Evolutionary conservation across 2,797 vertebrate species (phyloP).

Genomic region (Sylvilagus floridanus): DNA sequence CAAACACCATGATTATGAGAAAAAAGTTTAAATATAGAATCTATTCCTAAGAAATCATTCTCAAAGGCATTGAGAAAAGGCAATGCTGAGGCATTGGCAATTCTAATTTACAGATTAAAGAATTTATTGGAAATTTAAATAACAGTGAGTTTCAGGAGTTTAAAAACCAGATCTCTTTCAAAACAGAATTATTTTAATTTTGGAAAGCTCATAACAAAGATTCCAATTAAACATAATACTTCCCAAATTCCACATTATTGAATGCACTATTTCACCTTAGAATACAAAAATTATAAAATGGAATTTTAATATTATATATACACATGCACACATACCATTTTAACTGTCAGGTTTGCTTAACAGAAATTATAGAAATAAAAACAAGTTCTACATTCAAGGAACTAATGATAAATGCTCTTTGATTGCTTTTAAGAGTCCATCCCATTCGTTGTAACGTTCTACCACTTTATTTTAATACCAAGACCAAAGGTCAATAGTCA

Average conservation of each 20-base stretch:
- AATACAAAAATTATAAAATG: slow-evolving; percentile 81
- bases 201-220: slow-evolving; percentile 49
- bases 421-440: slow-evolving; percentile 47
- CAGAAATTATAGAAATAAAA: slow-evolving; percentile 77
- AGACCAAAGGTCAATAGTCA: slow-evolving; percentile 78
- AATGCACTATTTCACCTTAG: slow-evolving; percentile 68
- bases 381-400: slow-evolving; percentile 63
- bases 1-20: slow-evolving; percentile 83
- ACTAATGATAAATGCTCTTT: slow-evolving; percentile 19
- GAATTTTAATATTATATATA: slow-evolving; percentile 65
- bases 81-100: slow-evolving; percentile 77
- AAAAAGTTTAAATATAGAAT: slow-evolving; percentile 83
- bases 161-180: slow-evolving; percentile 82
- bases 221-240: slow-evolving; percentile 62
- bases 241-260: slow-evolving; percentile 39
- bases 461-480: slow-evolving; percentile 77
- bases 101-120: slow-evolving; percentile 81
- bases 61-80: slow-evolving; percentile 45
- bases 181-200: slow-evolving; percentile 57
- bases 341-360: slow-evolving; percentile 76
- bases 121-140: slow-evolving; percentile 82
- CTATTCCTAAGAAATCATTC: slow-evolving; percentile 78
- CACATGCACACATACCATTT: slow-evolving; percentile 63
- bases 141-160: slow-evolving; percentile 80
- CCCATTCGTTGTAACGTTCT: slow-evolving; percentile 81